Base-by-base conservation (phyloP, 2,797 vertebrate species). In the Calcarius lapponicus region DNA sequence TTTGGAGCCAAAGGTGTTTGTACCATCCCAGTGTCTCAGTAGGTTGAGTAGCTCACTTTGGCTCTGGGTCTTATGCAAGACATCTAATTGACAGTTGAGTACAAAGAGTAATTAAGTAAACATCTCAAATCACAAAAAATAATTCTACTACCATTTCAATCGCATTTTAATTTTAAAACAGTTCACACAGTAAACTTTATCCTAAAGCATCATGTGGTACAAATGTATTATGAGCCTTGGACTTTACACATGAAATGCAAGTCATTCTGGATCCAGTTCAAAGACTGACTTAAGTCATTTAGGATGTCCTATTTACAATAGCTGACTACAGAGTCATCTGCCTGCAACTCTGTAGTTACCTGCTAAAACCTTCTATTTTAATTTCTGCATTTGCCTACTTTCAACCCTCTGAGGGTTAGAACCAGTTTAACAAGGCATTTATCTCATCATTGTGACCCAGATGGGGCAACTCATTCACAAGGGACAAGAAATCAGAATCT, bases 301-400 rank as follows among this genome's bases (percentile, higher is more conserved):
- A 86, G 67, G 88, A 97, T 81, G 74, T 96, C 86, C 88, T 92
- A 95, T 71, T 97, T 97, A 92, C 90, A 94, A 92, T 4, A 87
- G 80, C 92, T 93, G 85, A 65, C 80, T 96, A 88, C 57, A 84
- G 57, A 95, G 80, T 96, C 94, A 94, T 95, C 93, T 87, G 71
- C 86, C 60, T 78, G 88, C 91, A 86, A 40, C 83, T 96, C 95
- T 97, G 78, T 95, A 95, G 80, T 96, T 97, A 96, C 86, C 90
- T 94, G 25, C 94, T 96, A 95, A 92, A 95, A 79, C 91, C 95
- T 95, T 96, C 73, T 79, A 95, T 92, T 97, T 84, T 94, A 95
- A 95, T 95, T 92, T 91, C 71, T 94, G 48, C 86, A 94, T 96
- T 97, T 96, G 95, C 93, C 88, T 96, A 93, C 95, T 96, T 97